Percentiles rank a stretch among this genome's conserved stretches.
These are phyloP conservation scores for Tolmerus cingulatus DNA, from an alignment of 2,888 invertebrate genomes.

Conservation along the genomic window DNA sequence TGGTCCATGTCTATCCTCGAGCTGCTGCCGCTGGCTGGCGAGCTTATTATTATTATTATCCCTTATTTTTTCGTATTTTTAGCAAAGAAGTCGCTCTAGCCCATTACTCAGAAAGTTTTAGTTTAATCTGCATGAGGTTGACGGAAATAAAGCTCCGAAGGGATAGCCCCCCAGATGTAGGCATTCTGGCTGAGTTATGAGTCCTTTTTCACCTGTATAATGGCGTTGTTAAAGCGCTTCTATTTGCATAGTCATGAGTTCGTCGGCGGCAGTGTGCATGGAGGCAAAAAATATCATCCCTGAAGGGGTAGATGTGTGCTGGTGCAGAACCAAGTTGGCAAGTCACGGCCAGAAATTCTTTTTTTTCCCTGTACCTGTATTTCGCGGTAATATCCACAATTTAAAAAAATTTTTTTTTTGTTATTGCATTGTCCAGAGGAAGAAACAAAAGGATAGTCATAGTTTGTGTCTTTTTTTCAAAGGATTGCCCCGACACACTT, in stretches of 20 bases:
- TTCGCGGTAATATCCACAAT: background rate
- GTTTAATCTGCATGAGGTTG: slow-evolving; percentile 1
- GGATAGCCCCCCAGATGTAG: background rate
- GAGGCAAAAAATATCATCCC: background rate
- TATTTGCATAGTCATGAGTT: background rate
- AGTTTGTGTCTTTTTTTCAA: background rate
- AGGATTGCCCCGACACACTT: background rate
- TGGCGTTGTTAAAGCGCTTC: background rate
- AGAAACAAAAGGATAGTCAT: background rate
- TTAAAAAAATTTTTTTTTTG: background rate
- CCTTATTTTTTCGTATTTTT: background rate
- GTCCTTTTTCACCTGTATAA: background rate
- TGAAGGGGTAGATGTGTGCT: background rate
- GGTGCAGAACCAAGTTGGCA: background rate
- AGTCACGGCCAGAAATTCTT: background rate
- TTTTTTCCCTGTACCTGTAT: background rate
- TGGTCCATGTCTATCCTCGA: background rate
- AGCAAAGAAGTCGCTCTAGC: background rate
- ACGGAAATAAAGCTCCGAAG: background rate
- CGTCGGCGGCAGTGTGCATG: background rate
- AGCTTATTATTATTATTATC: slow-evolving; percentile 4
- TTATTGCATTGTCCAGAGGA: background rate
- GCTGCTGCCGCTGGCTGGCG: background rate
- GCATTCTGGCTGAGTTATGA: background rate
- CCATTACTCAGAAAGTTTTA: slow-evolving; percentile 24